phyloP scores from a whole-genome alignment of 2,797 vertebrate genomes.

The Lepus townsendii region DNA sequence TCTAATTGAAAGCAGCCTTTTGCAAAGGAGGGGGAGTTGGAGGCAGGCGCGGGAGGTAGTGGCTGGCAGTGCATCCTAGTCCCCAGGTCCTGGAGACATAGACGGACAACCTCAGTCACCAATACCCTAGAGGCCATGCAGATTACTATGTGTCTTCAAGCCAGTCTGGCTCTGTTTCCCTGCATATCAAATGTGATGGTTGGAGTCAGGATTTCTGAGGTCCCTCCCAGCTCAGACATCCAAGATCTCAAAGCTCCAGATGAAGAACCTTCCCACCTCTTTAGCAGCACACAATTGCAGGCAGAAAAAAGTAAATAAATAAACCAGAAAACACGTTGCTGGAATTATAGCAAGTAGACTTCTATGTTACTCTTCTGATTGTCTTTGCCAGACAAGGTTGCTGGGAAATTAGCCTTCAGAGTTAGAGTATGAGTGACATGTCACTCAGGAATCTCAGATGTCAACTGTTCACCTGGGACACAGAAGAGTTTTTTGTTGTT shows the following conservation, averaged over 20 bases:
- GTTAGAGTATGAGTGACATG: background rate
- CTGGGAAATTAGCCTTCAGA: background rate
- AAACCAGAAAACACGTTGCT: background rate
- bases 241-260: background rate
- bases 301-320: background rate
- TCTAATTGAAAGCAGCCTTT: conserved; percentile 90
- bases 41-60: conserved; percentile 55
- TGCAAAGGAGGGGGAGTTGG: conserved; percentile 67
- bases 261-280: background rate
- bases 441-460: background rate
- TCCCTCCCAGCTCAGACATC: background rate
- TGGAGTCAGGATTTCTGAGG: background rate
- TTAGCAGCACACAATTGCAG: background rate
- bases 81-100: background rate
- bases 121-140: background rate
- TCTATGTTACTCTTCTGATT: background rate
- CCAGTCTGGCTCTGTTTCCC: background rate
- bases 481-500: background rate
- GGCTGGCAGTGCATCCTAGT: conserved; percentile 69
- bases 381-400: background rate
- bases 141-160: background rate
- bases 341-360: background rate
- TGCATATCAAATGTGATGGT: background rate
- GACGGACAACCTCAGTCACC: background rate
- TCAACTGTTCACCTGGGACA: background rate